Base-by-base conservation (phyloP, 2,888 invertebrate genomes). In the Syrista parreyssii region DNA sequence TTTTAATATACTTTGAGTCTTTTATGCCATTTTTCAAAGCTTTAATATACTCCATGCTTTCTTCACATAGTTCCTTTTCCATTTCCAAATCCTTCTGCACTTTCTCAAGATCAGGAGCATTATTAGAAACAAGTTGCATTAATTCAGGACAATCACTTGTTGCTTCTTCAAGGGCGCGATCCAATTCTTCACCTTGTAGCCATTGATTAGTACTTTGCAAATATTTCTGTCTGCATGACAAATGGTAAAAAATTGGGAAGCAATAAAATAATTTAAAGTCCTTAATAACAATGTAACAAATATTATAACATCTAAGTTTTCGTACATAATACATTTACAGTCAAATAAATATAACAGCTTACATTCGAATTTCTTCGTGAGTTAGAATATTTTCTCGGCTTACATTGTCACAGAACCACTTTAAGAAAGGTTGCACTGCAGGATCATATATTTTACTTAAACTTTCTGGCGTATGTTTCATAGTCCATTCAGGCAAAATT, bases 361-460 rank as follows among this genome's bases (percentile, higher is more conserved):
- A 91, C 91, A 91, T 78, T 82, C 83, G 77, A 15, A 84, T 79
- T 79, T 89, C 89, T 68, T 88, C 88, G 12, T 86, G 83, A 15
- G 86, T 80, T 0, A 91, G 79, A 79, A 90, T 78, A 82, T 91
- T 91, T n/a, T 86, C 83, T 4, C 68, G 68, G 74, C 81, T 88
- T 15, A 91, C 82, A 77, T 89, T 87, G 11, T 83, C 76, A 76
- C 85, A 86, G 76, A 91, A 90, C 91, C 91, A 91, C 71, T 87
- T 84, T 32, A 91, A 81, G 81, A 91, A 91, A 12, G 88, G 87
- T 79, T 89, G 88, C 1, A 85, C 79, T 11, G 40, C 73, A 40
- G 87, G 76, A 77, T 89, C 85, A 75, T 89, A 91, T 75, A 87
- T 71, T 76, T 87, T 86, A 74, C 84, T 83, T 12, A 91, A 82